Base-by-base conservation (phyloP, 2,888 invertebrate genomes). In the Cristatella mucedo region DNA sequence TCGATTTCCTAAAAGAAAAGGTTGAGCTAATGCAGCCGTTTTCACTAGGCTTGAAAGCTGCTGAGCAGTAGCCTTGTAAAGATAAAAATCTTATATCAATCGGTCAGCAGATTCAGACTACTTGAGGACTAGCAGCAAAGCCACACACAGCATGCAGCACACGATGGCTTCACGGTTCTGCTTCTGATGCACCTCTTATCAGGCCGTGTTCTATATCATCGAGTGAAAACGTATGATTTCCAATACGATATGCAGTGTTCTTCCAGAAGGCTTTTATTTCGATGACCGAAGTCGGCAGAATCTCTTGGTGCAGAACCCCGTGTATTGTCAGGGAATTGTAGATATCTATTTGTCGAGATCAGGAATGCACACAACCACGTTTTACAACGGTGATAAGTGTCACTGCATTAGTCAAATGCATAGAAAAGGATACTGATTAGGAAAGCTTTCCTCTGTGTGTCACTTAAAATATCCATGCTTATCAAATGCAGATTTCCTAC, bases 121-220 rank as follows among this genome's bases (percentile, higher is more conserved):
- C n/a, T n/a, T n/a, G n/a, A n/a, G n/a, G n/a, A n/a, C n/a, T n/a
- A n/a, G n/a, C n/a, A n/a, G n/a, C n/a, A n/a, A n/a, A n/a, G n/a
- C n/a, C n/a, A n/a, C n/a, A n/a, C n/a, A n/a, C n/a, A n/a, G n/a
- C n/a, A n/a, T n/a, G n/a, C n/a, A n/a, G n/a, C n/a, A n/a, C n/a
- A n/a, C n/a, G n/a, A n/a, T n/a, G n/a, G n/a, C n/a, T n/a, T n/a
- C n/a, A n/a, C n/a, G n/a, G n/a, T n/a, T n/a, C n/a, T n/a, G n/a
- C n/a, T n/a, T 5, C 15, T 20, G 24, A 15, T 37, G 39, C 45
- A 63, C 64, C 57, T 52, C 66, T 53, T 1, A 68, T 48, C 24
- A 68, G 53, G 6, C 68, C 68, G 49, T 68, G 68, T 46, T 67
- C 66, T n/a, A 68, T 63, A 42, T 65, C 64, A 49, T 67, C 66